Evolutionary conservation across 2,113 vertebrate species (phyloP).

Genomic region (Mirounga angustirostris): DNA sequence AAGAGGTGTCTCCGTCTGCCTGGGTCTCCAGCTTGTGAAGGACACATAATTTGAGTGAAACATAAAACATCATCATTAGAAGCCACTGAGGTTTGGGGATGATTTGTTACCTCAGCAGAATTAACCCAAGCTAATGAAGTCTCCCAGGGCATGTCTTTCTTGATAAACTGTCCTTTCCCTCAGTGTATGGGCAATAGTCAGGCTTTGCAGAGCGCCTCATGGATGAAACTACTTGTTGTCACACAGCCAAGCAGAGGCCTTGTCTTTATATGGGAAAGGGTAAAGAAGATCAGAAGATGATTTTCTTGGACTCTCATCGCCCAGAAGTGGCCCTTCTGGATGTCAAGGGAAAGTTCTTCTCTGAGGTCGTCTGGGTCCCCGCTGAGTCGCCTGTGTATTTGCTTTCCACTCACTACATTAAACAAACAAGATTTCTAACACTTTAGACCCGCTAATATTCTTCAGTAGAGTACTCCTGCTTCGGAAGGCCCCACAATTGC

Average conservation of each 20-base stretch:
- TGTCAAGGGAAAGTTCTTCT: neutral
- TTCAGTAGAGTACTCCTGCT: neutral
- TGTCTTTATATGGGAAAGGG: neutral
- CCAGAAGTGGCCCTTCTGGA: neutral
- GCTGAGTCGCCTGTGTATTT: neutral
- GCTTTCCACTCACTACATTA: neutral
- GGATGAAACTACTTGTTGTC: neutral
- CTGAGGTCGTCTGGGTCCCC: neutral
- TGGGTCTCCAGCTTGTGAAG: neutral
- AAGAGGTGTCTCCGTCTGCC: accelerated
- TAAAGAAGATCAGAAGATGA: neutral
- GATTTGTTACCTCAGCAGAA: neutral
- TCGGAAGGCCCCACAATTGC: neutral
- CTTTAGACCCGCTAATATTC: neutral
- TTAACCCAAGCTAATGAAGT: neutral
- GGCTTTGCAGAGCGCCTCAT: neutral
- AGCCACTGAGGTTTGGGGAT: neutral
- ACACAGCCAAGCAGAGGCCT: neutral
- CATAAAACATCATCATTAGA: neutral
- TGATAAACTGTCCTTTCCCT: neutral
- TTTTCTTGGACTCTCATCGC: neutral
- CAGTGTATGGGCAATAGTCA: accelerated
- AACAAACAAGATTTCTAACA: neutral
- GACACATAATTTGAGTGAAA: neutral
- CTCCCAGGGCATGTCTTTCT: neutral